Percentiles rank a stretch among this genome's conserved stretches.
These are phyloP conservation scores for Scaptomyza hsui DNA, from an alignment of 1,140 invertebrate genomes.

Conservation along the genomic window DNA sequence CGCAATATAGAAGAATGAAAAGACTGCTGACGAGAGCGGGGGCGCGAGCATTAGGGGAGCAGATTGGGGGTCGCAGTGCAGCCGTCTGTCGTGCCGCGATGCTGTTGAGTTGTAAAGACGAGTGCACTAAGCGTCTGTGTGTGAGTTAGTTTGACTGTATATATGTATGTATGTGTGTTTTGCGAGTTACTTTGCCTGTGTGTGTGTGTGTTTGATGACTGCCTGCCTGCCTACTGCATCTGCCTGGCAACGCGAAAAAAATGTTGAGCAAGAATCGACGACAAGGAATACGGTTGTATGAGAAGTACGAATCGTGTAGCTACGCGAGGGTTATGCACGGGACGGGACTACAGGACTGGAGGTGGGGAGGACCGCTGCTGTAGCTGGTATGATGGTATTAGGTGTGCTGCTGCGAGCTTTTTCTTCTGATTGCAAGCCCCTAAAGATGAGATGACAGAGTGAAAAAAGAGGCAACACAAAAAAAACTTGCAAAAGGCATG, in stretches of 20 bases:
- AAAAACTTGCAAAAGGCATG: conserved; percentile 17
- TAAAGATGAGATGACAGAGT: conserved; percentile 70
- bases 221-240: conserved; percentile 20
- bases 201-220: conserved; percentile 7
- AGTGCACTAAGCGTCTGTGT: conserved; percentile 37
- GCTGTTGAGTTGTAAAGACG: conserved; percentile 63
- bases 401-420: conserved; percentile 36
- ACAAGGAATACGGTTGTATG: conserved; percentile 31
- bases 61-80: conserved; percentile 59
- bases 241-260: conserved; percentile 67
- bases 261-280: conserved; percentile 44
- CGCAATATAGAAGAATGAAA: conserved; percentile 66
- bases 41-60: conserved; percentile 31
- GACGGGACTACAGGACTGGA: background rate
- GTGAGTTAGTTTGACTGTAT: conserved; percentile 5
- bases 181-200: conserved; percentile 17
- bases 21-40: conserved; percentile 44
- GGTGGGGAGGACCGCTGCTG: background rate
- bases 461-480: conserved; percentile 38
- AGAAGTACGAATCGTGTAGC: conserved; percentile 22
- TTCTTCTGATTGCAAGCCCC: conserved; percentile 61
- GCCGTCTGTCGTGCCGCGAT: conserved; percentile 27
- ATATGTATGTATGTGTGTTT: conserved; percentile 6
- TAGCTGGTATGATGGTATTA: conserved; percentile 6
- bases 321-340: conserved; percentile 10